Evolutionary conservation across 2,888 invertebrate species (phyloP).

Genomic region (Mimas tiliae): DNA sequence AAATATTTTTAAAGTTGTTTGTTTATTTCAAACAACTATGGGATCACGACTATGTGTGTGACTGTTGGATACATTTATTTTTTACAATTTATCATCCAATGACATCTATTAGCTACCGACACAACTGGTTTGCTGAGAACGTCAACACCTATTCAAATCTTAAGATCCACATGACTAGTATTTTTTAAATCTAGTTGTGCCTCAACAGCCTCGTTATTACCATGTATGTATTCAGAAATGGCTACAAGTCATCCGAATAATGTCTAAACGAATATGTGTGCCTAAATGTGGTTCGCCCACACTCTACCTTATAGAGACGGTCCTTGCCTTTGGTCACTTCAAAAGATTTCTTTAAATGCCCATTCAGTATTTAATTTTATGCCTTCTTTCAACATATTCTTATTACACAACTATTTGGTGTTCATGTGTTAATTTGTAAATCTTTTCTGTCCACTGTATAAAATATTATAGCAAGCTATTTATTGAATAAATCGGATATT

Average conservation of each 20-base stretch:
- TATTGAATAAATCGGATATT: too few relatives aligned
- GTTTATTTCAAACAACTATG: neutral
- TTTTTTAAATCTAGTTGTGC: neutral
- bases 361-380: constrained; percentile 30
- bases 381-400: constrained; percentile 28
- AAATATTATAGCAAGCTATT: too few relatives aligned
- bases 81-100: neutral
- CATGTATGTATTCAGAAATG: constrained; percentile 64
- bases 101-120: neutral
- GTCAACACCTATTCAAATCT: neutral
- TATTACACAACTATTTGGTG: constrained; percentile 4
- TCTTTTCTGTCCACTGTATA: neutral
- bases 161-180: neutral
- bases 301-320: constrained; percentile 56
- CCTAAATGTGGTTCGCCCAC: constrained; percentile 79
- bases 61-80: too few relatives aligned
- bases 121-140: neutral
- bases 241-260: constrained; percentile 61
- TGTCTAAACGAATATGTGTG: constrained; percentile 54
- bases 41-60: too few relatives aligned
- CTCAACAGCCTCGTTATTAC: constrained; percentile 56
- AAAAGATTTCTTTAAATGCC: constrained; percentile 44
- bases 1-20: neutral
- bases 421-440: neutral
- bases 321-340: constrained; percentile 51